phyloP scores from a whole-genome alignment of 1,140 invertebrate genomes.

The Drosophila littoralis region DNA sequence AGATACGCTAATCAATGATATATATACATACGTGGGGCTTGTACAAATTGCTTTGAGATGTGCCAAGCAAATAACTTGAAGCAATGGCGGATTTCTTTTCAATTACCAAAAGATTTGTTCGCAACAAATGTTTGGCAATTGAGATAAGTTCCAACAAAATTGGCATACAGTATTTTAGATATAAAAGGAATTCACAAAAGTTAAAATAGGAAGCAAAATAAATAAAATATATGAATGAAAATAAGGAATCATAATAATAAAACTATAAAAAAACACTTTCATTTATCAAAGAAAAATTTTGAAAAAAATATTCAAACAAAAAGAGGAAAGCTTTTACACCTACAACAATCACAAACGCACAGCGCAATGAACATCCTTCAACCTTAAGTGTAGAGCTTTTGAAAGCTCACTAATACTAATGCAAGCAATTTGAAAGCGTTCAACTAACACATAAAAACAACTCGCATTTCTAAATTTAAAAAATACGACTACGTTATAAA shows the following conservation, averaged over 20 bases:
- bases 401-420: background rate
- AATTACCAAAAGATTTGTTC: constrained; percentile 53
- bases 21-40: constrained; percentile 18
- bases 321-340: background rate
- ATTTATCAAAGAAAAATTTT: background rate
- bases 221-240: background rate
- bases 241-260: background rate
- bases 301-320: background rate
- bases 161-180: background rate
- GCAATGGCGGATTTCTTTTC: constrained; percentile 14
- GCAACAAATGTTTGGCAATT: constrained; percentile 23
- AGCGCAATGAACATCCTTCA: no score
- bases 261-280: background rate
- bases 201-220: background rate
- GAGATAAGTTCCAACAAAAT: background rate
- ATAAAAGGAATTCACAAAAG: background rate
- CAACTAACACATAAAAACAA: background rate
- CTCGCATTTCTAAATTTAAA: no score
- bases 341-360: background rate
- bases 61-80: constrained; percentile 32
- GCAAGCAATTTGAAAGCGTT: background rate
- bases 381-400: background rate
- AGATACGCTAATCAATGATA: constrained; percentile 80
- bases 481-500: background rate
- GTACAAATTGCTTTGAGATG: constrained; percentile 27